A percentile compares a stretch with the other conserved stretches of the same genome.
These are phyloP conservation scores for Pseudoips prasinana DNA, from an alignment of 2,888 invertebrate species.

Conservation along the genomic window DNA sequence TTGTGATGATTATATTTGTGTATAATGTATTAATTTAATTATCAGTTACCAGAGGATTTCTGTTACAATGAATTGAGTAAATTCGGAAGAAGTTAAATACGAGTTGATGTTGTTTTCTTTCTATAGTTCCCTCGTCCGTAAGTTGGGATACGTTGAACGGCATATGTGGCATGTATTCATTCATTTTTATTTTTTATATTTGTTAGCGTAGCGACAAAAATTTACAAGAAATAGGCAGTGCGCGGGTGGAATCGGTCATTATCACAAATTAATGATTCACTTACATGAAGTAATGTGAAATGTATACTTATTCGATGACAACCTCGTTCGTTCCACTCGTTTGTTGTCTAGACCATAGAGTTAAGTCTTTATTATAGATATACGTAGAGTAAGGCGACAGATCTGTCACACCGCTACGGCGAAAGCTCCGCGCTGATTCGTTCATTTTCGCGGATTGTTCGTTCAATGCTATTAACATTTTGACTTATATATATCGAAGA, in stretches of 20 bases:
- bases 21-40: conserved; percentile 74
- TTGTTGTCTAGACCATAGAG: conserved; percentile 34
- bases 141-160: conserved; percentile 38
- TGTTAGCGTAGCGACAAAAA: conserved; percentile 67
- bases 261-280: background rate
- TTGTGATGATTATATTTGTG: conserved; percentile 72
- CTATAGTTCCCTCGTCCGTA: conserved; percentile 57
- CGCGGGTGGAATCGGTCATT: conserved; percentile 28
- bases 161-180: conserved; percentile 41
- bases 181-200: conserved; percentile 39
- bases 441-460: conserved; percentile 39
- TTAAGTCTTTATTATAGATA: conserved; percentile 68
- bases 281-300: conserved; percentile 7
- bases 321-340: conserved; percentile 17
- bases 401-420: conserved; percentile 73
- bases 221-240: conserved; percentile 44
- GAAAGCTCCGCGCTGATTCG: conserved; percentile 63
- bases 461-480: background rate
- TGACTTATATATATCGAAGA: background rate
- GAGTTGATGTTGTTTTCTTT: conserved; percentile 76
- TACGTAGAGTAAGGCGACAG: conserved; percentile 69
- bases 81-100: conserved; percentile 66
- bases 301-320: conserved; percentile 20
- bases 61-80: conserved; percentile 78
- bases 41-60: conserved; percentile 76